A percentile compares a stretch with the other conserved stretches of the same genome.
Evolutionary conservation across 2,888 invertebrate species (phyloP).

Genomic region (Cheilosia grossa): DNA sequence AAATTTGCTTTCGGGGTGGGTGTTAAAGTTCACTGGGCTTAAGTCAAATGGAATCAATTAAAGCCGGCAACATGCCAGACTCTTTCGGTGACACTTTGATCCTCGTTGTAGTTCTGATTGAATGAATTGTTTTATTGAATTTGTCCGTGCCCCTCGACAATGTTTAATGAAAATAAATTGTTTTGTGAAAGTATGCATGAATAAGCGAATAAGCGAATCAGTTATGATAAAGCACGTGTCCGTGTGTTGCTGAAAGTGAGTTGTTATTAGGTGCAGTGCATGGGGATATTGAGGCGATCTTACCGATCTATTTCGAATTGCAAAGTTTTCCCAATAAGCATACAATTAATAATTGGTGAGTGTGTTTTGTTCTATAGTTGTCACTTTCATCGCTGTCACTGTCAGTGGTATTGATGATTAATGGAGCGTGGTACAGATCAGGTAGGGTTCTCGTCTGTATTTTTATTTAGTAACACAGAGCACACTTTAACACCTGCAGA

Average conservation of each 20-base stretch:
- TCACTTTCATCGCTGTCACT: no score
- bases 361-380: no score
- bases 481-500: no score
- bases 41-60: slow-evolving; percentile 40
- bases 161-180: slow-evolving; percentile 34
- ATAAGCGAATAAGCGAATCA: slow-evolving; percentile 19
- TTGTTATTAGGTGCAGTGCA: not conserved
- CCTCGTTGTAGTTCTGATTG: slow-evolving; percentile 51
- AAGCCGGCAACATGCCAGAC: not conserved
- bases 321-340: not conserved
- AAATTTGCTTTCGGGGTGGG: not conserved
- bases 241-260: not conserved
- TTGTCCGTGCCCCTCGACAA: slow-evolving; percentile 23
- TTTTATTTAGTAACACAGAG: no score
- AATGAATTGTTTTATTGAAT: slow-evolving; percentile 55
- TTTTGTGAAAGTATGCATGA: slow-evolving; percentile 13
- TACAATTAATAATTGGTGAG: not conserved
- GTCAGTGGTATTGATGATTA: not conserved
- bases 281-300: not conserved
- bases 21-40: slow-evolving; percentile 26
- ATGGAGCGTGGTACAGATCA: not conserved
- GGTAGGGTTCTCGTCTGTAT: no score
- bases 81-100: slow-evolving; percentile 32
- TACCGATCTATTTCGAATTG: not conserved
- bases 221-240: slow-evolving; percentile 33